Conservation (phyloP, 2,113 vertebrate species). For the Balaeniceps rex region DNA sequence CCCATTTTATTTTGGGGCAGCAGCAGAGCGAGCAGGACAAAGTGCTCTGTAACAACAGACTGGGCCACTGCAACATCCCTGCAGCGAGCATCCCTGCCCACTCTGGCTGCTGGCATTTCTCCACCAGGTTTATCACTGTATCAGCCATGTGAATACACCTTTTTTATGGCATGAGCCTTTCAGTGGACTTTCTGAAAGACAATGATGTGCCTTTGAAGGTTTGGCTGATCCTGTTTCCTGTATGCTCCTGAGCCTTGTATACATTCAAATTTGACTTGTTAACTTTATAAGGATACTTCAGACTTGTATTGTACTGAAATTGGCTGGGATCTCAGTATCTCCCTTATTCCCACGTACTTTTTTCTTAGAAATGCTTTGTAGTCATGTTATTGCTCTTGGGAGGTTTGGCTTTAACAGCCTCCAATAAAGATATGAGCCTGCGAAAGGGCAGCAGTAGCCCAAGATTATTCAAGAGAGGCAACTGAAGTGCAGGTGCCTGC, state of each 20-base stretch:
- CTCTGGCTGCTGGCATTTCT: not conserved
- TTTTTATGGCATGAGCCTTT: slow-evolving; percentile 20
- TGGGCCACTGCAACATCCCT: not conserved
- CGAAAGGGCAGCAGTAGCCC: slow-evolving; percentile 35
- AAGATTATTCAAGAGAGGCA: not conserved
- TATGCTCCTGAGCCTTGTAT: slow-evolving; percentile 36
- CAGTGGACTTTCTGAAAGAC: slow-evolving; percentile 37
- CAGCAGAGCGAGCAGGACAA: not conserved
- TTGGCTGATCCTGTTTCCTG: slow-evolving; percentile 23
- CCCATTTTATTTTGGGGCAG: not conserved
- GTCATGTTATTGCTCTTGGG: slow-evolving; percentile 81
- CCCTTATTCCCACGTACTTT: slow-evolving; percentile 89
- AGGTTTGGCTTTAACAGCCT: slow-evolving; percentile 82
- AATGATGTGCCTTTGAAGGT: slow-evolving; percentile 28
- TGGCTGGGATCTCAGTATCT: slow-evolving; percentile 83
- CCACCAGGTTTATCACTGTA: not conserved
- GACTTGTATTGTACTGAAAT: slow-evolving; percentile 68
- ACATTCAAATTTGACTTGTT: slow-evolving; percentile 70
- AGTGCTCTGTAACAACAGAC: accelerated
- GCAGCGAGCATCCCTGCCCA: not conserved
- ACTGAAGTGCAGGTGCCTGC: slow-evolving; percentile 34
- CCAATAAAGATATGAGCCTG: slow-evolving; percentile 90
- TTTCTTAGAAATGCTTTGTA: slow-evolving; percentile 82
- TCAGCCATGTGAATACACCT: slow-evolving; percentile 28
- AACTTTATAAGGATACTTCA: slow-evolving; percentile 67